phyloP scores from a whole-genome alignment of 2,113 vertebrate species.

The Calidris pygmaea region DNA sequence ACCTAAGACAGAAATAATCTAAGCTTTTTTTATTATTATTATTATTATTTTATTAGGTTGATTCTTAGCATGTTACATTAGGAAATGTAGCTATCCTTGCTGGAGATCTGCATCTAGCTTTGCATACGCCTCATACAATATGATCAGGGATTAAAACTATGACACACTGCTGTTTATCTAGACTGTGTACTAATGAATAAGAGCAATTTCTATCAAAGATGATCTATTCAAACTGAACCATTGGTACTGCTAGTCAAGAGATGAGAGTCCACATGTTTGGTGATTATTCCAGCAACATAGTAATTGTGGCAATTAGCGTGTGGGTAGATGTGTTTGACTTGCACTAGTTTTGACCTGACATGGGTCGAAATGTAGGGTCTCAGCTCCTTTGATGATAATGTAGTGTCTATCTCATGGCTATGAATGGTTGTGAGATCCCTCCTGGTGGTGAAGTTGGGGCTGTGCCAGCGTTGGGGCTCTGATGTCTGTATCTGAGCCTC shows the following conservation, averaged over 20 bases:
- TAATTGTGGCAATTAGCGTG: neutral
- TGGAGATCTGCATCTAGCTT: neutral
- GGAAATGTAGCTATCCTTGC: neutral
- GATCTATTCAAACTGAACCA: neutral
- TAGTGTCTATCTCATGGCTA: neutral
- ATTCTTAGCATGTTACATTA: neutral
- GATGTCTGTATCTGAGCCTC: neutral
- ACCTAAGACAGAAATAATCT: neutral
- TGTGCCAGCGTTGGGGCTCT: neutral
- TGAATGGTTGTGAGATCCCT: neutral
- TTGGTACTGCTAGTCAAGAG: neutral
- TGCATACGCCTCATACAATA: neutral
- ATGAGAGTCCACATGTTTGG: neutral
- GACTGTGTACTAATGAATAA: neutral
- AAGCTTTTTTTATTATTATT: neutral
- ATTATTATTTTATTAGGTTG: neutral
- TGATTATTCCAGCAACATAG: neutral
- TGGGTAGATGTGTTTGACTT: neutral
- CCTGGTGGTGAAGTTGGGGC: neutral
- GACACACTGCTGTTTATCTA: neutral
- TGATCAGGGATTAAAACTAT: neutral
- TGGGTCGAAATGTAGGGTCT: neutral
- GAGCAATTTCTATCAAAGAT: neutral
- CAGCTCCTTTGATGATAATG: accelerated
- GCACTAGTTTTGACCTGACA: neutral